Conservation (phyloP, 2,888 invertebrate species). For the Conops quadrifasciatus region DNA sequence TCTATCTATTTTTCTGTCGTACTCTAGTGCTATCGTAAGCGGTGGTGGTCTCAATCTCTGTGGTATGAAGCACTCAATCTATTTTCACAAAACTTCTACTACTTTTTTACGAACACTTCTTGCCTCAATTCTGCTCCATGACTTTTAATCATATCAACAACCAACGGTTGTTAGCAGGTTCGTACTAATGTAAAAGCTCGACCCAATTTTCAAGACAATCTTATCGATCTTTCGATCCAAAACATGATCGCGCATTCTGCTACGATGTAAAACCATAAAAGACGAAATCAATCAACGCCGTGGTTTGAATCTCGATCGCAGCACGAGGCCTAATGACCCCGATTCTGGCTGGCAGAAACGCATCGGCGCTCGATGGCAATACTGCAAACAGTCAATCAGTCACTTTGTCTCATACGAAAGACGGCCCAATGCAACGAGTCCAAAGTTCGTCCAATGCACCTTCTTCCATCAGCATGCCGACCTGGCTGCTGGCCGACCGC, state of each 20-base stretch:
- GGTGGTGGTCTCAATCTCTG: too few species aligned
- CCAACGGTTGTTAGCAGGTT: background rate
- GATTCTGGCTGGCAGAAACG: slow-evolving; percentile 6
- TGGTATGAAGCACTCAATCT: too few species aligned
- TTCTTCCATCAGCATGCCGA: too few species aligned
- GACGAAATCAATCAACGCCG: slow-evolving; percentile 14
- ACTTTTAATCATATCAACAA: too few species aligned
- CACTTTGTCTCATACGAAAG: background rate
- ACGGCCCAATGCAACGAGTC: background rate
- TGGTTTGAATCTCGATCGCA: slow-evolving; percentile 4
- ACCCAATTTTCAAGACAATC: slow-evolving; percentile 19
- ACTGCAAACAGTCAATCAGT: background rate
- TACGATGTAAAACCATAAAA: slow-evolving; percentile 1
- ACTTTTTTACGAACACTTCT: too few species aligned
- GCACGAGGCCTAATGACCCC: slow-evolving; percentile 29
- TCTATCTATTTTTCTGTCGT: too few species aligned
- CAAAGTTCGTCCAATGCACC: background rate
- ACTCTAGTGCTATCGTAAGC: too few species aligned
- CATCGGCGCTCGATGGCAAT: background rate
- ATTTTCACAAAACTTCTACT: too few species aligned
- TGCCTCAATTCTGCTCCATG: too few species aligned
- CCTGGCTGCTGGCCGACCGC: background rate
- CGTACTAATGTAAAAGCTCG: background rate
- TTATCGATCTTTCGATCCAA: slow-evolving; percentile 8
- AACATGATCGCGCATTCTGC: background rate